These are phyloP conservation scores for Thoracochromis brauschi DNA, from an alignment of 2,113 vertebrate genomes.

Conservation along the genomic window DNA sequence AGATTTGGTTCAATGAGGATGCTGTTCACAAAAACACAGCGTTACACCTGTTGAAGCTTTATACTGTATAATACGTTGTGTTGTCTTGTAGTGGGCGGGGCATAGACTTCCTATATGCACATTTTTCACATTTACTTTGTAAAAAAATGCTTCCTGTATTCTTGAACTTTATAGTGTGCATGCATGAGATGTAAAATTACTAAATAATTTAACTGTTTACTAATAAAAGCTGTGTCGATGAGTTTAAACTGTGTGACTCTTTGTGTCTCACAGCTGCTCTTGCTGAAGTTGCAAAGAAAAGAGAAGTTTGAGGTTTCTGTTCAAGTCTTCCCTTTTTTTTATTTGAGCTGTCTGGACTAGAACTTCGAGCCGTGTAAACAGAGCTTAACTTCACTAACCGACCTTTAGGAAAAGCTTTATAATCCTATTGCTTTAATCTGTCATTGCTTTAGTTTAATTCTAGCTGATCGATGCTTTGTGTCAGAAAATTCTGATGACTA, in stretches of 20 bases:
- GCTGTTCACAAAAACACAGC: not conserved
- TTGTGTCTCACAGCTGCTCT: not conserved
- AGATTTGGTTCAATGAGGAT: not conserved
- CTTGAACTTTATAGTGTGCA: not conserved
- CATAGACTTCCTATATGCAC: not conserved
- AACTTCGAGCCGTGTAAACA: not conserved
- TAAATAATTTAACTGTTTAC: not conserved
- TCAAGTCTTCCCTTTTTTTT: not conserved
- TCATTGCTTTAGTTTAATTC: not conserved
- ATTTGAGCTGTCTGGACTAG: not conserved
- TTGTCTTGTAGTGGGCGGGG: not conserved
- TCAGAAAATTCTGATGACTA: not conserved
- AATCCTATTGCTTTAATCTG: not conserved
- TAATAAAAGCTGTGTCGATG: not conserved
- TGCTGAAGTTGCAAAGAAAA: not conserved
- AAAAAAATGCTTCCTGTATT: not conserved
- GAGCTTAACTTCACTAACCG: not conserved
- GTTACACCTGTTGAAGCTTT: not conserved
- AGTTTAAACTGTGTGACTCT: not conserved
- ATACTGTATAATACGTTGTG: not conserved
- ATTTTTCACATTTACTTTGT: not conserved
- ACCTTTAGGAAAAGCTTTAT: not conserved
- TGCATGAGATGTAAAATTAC: not conserved
- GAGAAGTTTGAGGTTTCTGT: not conserved
- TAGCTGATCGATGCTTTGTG: not conserved